These are phyloP conservation scores for Apeltes quadracus DNA, from an alignment of 2,113 vertebrate genomes.

Conservation along the genomic window DNA sequence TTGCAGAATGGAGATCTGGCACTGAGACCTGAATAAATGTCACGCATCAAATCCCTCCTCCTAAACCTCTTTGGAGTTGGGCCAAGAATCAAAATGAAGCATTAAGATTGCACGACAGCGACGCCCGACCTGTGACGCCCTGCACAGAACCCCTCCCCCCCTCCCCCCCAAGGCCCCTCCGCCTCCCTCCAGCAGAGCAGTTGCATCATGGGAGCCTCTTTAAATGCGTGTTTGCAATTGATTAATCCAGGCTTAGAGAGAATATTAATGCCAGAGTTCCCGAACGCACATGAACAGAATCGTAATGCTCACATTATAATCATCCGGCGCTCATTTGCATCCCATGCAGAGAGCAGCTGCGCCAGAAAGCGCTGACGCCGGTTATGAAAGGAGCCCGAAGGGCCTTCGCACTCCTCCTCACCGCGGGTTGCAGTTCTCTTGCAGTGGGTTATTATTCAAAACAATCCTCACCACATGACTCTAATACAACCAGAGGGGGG, in stretches of 20 bases:
- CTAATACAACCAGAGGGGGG: slow-evolving; percentile 36
- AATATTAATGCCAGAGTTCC: slow-evolving; percentile 56
- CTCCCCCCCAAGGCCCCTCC: too few species aligned
- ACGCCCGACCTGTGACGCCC: neutral
- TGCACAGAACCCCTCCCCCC: slow-evolving; percentile 1
- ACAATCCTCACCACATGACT: slow-evolving; percentile 45
- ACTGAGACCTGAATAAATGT: neutral
- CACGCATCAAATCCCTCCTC: neutral
- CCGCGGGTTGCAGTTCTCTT: slow-evolving; percentile 60
- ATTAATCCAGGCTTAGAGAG: slow-evolving; percentile 52
- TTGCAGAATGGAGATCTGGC: neutral
- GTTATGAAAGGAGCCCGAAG: slow-evolving; percentile 17
- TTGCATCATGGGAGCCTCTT: slow-evolving; percentile 54
- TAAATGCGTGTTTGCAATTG: slow-evolving; percentile 33
- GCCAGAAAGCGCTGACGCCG: slow-evolving; percentile 1
- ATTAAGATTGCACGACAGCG: neutral
- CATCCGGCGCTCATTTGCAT: slow-evolving; percentile 49
- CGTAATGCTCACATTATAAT: slow-evolving; percentile 58
- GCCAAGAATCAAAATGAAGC: slow-evolving; percentile 8
- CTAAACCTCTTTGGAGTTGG: neutral
- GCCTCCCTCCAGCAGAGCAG: too few species aligned
- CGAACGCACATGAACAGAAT: slow-evolving; percentile 56
- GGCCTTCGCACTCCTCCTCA: slow-evolving; percentile 20
- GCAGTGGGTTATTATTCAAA: slow-evolving; percentile 36
- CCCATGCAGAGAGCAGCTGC: slow-evolving; percentile 44